Conservation (phyloP, 2,888 invertebrate genomes). For the Mesochorus sp. region DNA sequence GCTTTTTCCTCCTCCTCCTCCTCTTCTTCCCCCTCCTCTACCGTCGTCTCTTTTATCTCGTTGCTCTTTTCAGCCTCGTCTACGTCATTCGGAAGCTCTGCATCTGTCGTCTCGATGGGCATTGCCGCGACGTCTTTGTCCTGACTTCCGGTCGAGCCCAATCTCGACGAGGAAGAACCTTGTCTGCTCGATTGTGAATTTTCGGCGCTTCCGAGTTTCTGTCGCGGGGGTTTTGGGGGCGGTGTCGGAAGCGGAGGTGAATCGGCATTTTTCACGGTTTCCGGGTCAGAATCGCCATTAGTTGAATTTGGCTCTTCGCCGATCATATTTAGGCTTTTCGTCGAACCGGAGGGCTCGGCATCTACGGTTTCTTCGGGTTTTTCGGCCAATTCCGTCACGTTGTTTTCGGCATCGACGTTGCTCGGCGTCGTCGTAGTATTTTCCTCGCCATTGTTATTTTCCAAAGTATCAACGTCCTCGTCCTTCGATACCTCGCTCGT, state of each 20-base stretch:
- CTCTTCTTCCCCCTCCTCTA: slow-evolving; percentile 66
- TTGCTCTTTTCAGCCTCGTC: slow-evolving; percentile 47
- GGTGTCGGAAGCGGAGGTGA: slow-evolving; percentile 74
- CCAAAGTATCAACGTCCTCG: slow-evolving; percentile 9
- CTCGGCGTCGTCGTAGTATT: no score
- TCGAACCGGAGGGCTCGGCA: slow-evolving; percentile 50
- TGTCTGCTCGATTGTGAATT: slow-evolving; percentile 72
- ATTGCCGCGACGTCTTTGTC: slow-evolving; percentile 30
- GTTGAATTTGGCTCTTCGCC: slow-evolving; percentile 32
- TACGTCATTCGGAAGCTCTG: slow-evolving; percentile 50
- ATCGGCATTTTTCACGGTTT: slow-evolving; percentile 49
- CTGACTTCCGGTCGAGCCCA: slow-evolving; percentile 40
- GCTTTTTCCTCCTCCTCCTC: slow-evolving; percentile 73
- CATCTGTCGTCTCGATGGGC: slow-evolving; percentile 56
- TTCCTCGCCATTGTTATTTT: slow-evolving; percentile 35
- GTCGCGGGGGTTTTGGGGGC: slow-evolving; percentile 80
- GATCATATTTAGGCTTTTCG: not conserved
- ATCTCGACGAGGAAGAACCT: slow-evolving; percentile 56
- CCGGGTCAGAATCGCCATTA: slow-evolving; percentile 3
- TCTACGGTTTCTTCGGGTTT: not conserved
- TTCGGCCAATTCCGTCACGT: not conserved
- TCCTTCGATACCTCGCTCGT: slow-evolving; percentile 13
- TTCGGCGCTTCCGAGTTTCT: slow-evolving; percentile 83
- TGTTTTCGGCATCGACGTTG: slow-evolving; percentile 26
- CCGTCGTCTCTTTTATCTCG: slow-evolving; percentile 67